phyloP scores from a whole-genome alignment of 2,888 invertebrate genomes.

The Aleiodes leptofemur region DNA sequence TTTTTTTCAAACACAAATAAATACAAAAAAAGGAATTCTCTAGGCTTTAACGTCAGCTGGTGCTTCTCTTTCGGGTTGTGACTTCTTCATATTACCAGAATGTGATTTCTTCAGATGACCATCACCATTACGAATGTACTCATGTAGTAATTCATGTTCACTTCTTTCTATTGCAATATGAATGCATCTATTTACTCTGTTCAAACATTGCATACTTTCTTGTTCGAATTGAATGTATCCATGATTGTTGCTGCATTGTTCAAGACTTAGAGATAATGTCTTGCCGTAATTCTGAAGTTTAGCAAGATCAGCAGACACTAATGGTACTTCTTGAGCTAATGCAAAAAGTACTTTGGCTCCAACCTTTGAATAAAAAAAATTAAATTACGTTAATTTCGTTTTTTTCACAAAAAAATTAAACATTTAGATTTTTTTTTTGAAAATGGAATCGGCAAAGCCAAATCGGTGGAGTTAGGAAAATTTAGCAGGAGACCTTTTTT shows the following conservation, averaged over 20 bases:
- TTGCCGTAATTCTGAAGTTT: slow-evolving; percentile 35
- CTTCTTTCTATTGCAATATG: no score
- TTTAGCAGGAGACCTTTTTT: neutral
- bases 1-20: no score
- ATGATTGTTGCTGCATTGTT: neutral
- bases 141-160: no score
- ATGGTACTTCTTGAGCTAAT: slow-evolving; percentile 38
- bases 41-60: no score
- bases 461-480: neutral
- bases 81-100: neutral
- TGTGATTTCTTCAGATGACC: no score
- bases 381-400: no score
- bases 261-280: neutral
- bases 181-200: no score
- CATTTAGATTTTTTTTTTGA: no score
- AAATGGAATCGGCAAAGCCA: no score
- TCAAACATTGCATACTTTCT: neutral
- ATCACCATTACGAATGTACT: no score
- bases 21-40: no score
- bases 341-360: slow-evolving; percentile 49
- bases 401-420: slow-evolving; percentile 3
- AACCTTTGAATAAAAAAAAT: slow-evolving; percentile 41
- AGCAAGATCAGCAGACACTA: slow-evolving; percentile 1
- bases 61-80: no score
- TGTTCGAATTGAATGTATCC: neutral